Conservation (phyloP, 2,113 vertebrate genomes). For the Silurus meridionalis region DNA sequence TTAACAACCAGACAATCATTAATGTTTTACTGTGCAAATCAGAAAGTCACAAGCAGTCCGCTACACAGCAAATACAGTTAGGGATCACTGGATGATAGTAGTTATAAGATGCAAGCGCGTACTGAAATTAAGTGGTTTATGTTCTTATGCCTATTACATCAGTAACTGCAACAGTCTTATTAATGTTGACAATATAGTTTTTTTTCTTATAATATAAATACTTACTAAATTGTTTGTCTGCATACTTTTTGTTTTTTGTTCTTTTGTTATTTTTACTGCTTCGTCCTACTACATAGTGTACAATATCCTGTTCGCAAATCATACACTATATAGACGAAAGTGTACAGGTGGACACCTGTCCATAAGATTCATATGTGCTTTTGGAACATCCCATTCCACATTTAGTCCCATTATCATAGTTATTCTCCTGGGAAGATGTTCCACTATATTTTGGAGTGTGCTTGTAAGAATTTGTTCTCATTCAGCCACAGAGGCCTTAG, state of each 20-base stretch:
- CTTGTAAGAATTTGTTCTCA: no score
- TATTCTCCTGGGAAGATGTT: no score
- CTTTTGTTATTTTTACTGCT: background rate
- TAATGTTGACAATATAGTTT: background rate
- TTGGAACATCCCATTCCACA: no score
- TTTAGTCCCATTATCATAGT: no score
- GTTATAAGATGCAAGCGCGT: background rate
- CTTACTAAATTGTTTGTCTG: background rate
- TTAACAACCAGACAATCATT: no score
- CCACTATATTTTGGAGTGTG: no score
- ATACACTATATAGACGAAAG: no score
- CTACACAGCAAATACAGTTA: background rate
- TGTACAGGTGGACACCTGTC: no score
- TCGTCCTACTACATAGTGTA: background rate
- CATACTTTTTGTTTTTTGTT: background rate
- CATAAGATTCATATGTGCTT: no score
- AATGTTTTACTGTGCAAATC: background rate
- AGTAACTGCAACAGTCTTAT: background rate
- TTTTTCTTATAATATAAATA: background rate
- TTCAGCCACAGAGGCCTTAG: no score
- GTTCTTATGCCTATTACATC: background rate
- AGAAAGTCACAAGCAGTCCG: background rate
- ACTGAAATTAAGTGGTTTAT: background rate
- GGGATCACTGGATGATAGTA: background rate
- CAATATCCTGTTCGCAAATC: no score